Conservation (phyloP, 2,797 vertebrate species). For the Lutjanus campechanus region DNA sequence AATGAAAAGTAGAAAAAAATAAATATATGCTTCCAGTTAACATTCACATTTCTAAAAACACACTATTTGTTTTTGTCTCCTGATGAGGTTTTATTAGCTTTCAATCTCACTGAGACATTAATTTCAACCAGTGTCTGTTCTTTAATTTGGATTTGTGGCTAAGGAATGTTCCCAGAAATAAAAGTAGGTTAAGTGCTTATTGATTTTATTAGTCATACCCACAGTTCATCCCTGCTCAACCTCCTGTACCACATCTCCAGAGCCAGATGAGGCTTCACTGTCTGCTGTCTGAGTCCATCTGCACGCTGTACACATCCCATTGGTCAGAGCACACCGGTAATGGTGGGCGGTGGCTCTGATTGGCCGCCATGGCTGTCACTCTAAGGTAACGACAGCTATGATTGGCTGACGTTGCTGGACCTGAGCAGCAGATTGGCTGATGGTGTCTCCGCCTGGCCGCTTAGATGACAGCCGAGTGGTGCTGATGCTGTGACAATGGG, state of each 20-base stretch:
- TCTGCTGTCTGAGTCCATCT: conserved; percentile 40
- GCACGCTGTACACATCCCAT: conserved; percentile 67
- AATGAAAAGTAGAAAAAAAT: too few species aligned
- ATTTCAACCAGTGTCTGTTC: neutral
- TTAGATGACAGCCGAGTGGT: conserved; percentile 62
- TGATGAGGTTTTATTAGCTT: too few species aligned
- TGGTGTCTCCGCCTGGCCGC: conserved; percentile 38
- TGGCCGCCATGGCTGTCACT: conserved; percentile 32
- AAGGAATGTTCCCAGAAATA: neutral
- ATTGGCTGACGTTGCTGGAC: conserved; percentile 52
- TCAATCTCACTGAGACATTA: neutral
- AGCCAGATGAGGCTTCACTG: conserved; percentile 12
- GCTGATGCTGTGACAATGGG: conserved; percentile 84
- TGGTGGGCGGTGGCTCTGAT: conserved; percentile 15
- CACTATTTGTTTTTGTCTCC: too few species aligned
- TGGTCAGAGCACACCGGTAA: conserved; percentile 44
- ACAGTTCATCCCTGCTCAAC: conserved; percentile 40
- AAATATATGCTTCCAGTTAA: too few species aligned
- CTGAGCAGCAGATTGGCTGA: conserved; percentile 64
- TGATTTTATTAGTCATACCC: conserved; percentile 12
- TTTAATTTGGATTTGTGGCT: neutral
- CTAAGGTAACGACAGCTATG: accelerated
- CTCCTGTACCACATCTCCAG: conserved; percentile 26
- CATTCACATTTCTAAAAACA: too few species aligned
- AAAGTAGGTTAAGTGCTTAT: conserved; percentile 8